Evolutionary conservation across 2,797 vertebrate species (phyloP).

Genomic region (Allobates femoralis): DNA sequence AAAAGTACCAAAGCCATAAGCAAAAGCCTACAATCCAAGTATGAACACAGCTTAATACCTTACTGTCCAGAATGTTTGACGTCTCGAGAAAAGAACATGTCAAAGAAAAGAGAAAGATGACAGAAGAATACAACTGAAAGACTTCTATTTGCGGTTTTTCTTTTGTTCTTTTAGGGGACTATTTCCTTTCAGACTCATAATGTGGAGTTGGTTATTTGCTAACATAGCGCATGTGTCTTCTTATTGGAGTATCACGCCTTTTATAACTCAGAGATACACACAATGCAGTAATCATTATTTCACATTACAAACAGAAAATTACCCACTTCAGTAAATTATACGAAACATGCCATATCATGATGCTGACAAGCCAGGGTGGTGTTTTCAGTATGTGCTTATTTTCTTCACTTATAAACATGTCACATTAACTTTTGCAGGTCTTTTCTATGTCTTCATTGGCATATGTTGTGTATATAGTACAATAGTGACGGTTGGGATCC

Average conservation of each 20-base stretch:
- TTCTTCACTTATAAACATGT: neutral
- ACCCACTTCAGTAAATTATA: slow-evolving; percentile 25
- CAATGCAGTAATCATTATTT: slow-evolving; percentile 35
- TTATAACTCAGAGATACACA: slow-evolving; percentile 26
- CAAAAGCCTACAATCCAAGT: too few relatives aligned
- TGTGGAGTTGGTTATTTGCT: neutral
- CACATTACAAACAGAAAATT: slow-evolving; percentile 31
- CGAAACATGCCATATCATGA: slow-evolving; percentile 4
- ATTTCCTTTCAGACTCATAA: neutral
- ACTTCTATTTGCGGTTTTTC: neutral
- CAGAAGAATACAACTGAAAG: neutral
- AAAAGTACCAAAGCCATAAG: too few relatives aligned
- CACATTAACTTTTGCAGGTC: neutral
- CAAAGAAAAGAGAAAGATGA: neutral
- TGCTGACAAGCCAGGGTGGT: neutral
- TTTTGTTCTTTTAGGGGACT: neutral
- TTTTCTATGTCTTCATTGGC: neutral
- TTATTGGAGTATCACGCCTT: slow-evolving; percentile 10
- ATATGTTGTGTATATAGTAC: neutral
- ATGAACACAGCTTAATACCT: neutral
- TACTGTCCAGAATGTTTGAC: neutral
- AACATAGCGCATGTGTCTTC: neutral
- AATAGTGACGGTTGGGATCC: neutral
- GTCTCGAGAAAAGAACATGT: neutral
- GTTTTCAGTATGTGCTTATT: slow-evolving; percentile 7